A percentile compares a stretch with the other conserved stretches of the same genome.
These are phyloP conservation scores for Triops cancriformis DNA, from an alignment of 1,140 invertebrate genomes.

Conservation along the genomic window DNA sequence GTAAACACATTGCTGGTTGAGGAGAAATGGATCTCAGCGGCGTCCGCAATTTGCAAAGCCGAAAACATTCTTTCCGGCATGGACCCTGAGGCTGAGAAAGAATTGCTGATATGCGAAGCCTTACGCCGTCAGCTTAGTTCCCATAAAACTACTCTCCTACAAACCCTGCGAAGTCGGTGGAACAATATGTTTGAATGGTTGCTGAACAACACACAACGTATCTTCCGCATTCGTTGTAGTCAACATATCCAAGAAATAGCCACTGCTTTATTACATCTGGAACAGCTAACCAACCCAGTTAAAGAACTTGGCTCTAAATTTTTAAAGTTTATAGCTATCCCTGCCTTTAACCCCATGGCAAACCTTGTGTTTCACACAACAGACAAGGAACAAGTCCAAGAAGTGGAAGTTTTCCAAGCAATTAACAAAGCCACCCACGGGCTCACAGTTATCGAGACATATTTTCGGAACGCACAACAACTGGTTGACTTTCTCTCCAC, in stretches of 20 bases:
- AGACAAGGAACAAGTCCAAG: conserved; percentile 32
- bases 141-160: conserved; percentile 7
- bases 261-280: background rate
- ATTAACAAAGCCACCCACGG: conserved; percentile 43
- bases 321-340: conserved; percentile 22
- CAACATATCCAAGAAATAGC: conserved; percentile 18
- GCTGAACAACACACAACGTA: background rate
- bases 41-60: conserved; percentile 44
- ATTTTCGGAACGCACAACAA: conserved; percentile 50
- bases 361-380: conserved; percentile 43
- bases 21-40: conserved; percentile 42
- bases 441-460: conserved; percentile 41
- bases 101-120: conserved; percentile 43
- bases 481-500: conserved; percentile 52
- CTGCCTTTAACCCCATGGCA: conserved; percentile 48
- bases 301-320: conserved; percentile 16
- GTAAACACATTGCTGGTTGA: conserved; percentile 34
- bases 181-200: conserved; percentile 16
- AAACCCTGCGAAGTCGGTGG: conserved; percentile 18
- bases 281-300: background rate
- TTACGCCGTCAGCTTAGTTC: background rate
- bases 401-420: conserved; percentile 37
- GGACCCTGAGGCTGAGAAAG: conserved; percentile 40
- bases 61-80: conserved; percentile 42
- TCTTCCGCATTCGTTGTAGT: background rate